phyloP scores from a whole-genome alignment of 2,888 invertebrate genomes.

The Ichneumon xanthorius region DNA sequence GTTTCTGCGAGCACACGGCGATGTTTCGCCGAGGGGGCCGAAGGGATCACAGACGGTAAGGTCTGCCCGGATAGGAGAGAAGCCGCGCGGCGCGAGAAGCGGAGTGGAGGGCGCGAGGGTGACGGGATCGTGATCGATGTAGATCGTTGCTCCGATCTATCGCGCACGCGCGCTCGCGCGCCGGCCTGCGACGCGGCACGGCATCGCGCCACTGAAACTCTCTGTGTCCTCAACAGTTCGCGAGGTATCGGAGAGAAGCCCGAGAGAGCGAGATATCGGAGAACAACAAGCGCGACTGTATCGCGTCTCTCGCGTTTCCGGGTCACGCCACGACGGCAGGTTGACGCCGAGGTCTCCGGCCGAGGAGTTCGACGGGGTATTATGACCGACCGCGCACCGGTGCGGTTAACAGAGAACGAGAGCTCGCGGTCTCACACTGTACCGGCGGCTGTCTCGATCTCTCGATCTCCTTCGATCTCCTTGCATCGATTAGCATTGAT shows the following conservation, averaged over 20 bases:
- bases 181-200: constrained; percentile 70
- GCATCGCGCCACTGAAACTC: constrained; percentile 59
- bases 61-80: constrained; percentile 31
- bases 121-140: constrained; percentile 83
- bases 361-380: constrained; percentile 34
- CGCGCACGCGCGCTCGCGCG: constrained; percentile 59
- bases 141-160: constrained; percentile 81
- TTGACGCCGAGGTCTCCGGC: constrained; percentile 74
- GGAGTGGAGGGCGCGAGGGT: constrained; percentile 49
- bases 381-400: constrained; percentile 28
- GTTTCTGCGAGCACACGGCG: background rate
- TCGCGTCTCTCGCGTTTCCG: constrained; percentile 76
- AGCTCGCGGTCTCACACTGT: constrained; percentile 67
- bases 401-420: constrained; percentile 5
- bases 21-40: constrained; percentile 22
- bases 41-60: constrained; percentile 16
- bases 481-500: constrained; percentile 81
- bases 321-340: constrained; percentile 81
- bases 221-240: constrained; percentile 60
- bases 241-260: constrained; percentile 18
- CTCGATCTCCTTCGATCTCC: constrained; percentile 73
- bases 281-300: constrained; percentile 35
- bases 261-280: constrained; percentile 44
- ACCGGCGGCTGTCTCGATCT: constrained; percentile 64
- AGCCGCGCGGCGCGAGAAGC: constrained; percentile 11